Conservation (phyloP, 2,113 vertebrate species). For the Sander vitreus region DNA sequence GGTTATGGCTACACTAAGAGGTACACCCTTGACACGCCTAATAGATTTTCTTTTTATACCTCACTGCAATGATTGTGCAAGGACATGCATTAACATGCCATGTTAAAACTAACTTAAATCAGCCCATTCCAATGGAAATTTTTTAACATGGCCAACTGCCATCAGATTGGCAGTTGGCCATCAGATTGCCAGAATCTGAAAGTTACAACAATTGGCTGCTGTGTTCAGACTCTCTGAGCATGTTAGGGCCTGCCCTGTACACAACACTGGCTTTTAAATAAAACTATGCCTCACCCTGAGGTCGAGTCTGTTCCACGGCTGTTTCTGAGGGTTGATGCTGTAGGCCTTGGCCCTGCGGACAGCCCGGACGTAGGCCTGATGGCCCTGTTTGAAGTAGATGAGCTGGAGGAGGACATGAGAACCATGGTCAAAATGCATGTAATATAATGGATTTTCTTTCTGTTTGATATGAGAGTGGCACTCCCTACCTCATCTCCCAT, state of each 20-base stretch:
- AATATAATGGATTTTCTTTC: not conserved
- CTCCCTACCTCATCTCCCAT: slow-evolving; percentile 96
- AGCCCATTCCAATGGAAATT: not conserved
- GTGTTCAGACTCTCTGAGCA: not conserved
- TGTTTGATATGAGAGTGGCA: not conserved
- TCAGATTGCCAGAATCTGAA: slow-evolving; percentile 4
- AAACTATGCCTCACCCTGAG: slow-evolving; percentile 89
- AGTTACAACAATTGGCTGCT: not conserved
- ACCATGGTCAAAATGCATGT: not conserved
- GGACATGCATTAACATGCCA: no score
- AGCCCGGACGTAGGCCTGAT: slow-evolving; percentile 97
- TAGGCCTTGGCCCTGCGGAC: slow-evolving; percentile 95
- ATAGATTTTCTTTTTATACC: not conserved
- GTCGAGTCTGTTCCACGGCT: slow-evolving; percentile 98
- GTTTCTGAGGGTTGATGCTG: slow-evolving; percentile 96
- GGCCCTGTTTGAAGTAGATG: slow-evolving; percentile 97
- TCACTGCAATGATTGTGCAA: not conserved
- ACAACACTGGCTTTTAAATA: not conserved
- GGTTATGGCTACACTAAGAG: not conserved
- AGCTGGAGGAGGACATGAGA: slow-evolving; percentile 82
- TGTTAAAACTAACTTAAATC: not conserved
- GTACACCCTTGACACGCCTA: not conserved
- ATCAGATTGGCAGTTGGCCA: not conserved
- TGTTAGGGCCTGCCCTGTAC: fast-evolving
- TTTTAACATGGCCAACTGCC: not conserved